phyloP scores from a whole-genome alignment of 2,113 vertebrate species.

The Crotalus helleri region DNA sequence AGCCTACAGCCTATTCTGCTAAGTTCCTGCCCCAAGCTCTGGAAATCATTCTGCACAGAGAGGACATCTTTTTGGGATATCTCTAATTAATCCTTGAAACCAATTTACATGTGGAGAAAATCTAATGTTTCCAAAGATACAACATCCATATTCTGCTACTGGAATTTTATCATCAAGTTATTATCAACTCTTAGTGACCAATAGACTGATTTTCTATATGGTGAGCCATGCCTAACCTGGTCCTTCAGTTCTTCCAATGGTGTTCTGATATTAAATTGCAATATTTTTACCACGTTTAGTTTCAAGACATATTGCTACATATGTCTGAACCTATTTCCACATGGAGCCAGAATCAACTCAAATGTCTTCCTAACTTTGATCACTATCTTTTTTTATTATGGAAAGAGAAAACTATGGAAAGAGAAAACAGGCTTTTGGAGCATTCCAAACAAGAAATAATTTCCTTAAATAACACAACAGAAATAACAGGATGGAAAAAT shows the following conservation, averaged over 20 bases:
- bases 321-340: neutral
- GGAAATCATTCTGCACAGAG: too few relatives aligned
- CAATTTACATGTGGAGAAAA: too few relatives aligned
- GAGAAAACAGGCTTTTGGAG: too few relatives aligned
- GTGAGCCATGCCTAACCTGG: neutral
- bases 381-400: neutral
- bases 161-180: neutral
- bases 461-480: neutral
- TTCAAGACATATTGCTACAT: neutral
- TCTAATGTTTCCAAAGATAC: neutral
- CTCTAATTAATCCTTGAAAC: neutral
- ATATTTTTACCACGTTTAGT: neutral
- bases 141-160: neutral
- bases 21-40: too few relatives aligned
- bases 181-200: neutral
- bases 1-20: too few relatives aligned
- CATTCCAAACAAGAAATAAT: neutral
- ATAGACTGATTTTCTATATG: neutral
- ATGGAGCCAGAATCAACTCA: neutral
- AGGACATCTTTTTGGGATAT: neutral
- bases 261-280: neutral
- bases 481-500: neutral
- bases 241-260: neutral
- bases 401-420: neutral
- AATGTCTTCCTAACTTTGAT: neutral